Base-by-base conservation (phyloP, 2,888 invertebrate species). In the Mylabris sibirica region DNA sequence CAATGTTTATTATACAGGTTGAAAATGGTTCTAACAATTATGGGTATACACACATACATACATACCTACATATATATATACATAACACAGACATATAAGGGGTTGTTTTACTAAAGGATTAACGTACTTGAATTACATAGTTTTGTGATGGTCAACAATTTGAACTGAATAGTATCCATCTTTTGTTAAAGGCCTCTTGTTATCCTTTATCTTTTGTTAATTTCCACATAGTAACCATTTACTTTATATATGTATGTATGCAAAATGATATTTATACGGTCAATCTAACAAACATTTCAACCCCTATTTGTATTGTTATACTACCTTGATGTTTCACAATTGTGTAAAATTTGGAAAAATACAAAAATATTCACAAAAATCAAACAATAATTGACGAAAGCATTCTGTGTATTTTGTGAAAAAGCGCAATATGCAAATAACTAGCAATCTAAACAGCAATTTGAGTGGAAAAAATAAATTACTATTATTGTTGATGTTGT, bases 81-180 rank as follows among this genome's bases (percentile, higher is more conserved):
- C 14, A 44, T 17, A 44, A n/a, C 5, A 6, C 20, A 49, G 17
- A 44, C 8, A 44, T 49, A 49, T 49, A 49, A 20, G 49, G 44
- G 49, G 49, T 20, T 49, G 20, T 8, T 49, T 49, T 20, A 62
- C 41, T 68, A 68, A 68, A 65, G 68, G 65, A 68, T 68, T 68
- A 68, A 68, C 63, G 68, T 64, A 53, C 35, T 65, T 68, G 68
- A 68, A 68, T 65, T 68, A 65, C 63, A 57, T 62, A 68, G 68
- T 65, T 68, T 26, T 62, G 61, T 53, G 44, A 38, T 65, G 59
- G 41, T 59, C 59, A 59, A 49, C 49, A 49, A 22, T 49, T 22
- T 20, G 20, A 49, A 49, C 9, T 20, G 20, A 49, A 49, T 44
- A 11, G 20, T 49, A 49, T 49, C 49, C 44, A n/a, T 20, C 49